Evolutionary conservation across 2,797 vertebrate genomes (phyloP).

Genomic region (Salmo trutta): DNA sequence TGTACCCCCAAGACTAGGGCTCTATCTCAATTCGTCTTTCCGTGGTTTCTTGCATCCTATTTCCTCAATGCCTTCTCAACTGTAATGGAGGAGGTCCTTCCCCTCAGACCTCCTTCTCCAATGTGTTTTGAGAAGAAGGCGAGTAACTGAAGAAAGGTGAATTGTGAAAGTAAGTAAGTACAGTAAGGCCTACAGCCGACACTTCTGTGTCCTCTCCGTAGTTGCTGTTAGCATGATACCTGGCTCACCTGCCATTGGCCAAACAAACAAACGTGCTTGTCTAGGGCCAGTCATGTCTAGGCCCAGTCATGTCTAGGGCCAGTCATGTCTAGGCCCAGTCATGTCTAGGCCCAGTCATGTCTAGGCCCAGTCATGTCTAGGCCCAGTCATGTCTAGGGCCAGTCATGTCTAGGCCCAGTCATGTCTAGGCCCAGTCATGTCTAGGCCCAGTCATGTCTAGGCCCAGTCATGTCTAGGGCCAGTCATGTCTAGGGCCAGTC

Average conservation of each 20-base stretch:
- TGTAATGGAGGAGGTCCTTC: no score
- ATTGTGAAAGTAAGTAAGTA: no score
- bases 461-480: constrained; percentile 20
- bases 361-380: constrained; percentile 7
- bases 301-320: constrained; percentile 4
- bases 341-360: constrained; percentile 15
- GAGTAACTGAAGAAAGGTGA: no score
- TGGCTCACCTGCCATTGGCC: background rate
- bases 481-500: constrained; percentile 16
- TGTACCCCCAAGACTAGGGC: background rate
- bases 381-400: constrained; percentile 17
- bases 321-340: constrained; percentile 25
- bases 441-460: no score
- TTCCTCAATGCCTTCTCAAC: no score
- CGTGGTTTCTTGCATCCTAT: no score
- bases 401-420: constrained; percentile 17
- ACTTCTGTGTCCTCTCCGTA: background rate
- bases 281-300: constrained; percentile 12
- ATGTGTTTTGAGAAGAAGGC: no score
- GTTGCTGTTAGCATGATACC: background rate
- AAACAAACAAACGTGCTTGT: constrained; percentile 26
- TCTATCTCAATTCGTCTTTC: no score
- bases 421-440: constrained; percentile 15
- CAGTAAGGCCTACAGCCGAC: background rate
- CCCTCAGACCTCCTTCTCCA: no score